Base-by-base conservation (phyloP, 2,888 invertebrate genomes). In the Laothoe populi region DNA sequence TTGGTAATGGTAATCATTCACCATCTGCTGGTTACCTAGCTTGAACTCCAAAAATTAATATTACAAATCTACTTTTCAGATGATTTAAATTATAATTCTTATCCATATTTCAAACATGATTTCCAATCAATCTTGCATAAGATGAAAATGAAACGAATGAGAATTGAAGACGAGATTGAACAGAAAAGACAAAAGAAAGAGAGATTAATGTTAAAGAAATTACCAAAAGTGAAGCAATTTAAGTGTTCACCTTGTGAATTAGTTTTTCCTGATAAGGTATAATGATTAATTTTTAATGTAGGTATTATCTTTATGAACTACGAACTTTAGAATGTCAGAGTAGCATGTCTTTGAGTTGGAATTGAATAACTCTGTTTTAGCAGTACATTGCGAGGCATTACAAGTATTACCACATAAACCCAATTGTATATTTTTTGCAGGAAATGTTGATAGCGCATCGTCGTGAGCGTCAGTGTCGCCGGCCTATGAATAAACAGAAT, bases 51-150 rank as follows among this genome's bases (percentile, higher is more conserved):
- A 23, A 40, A 21, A 13, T 23, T 57, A 13, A 4, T 61, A 38
- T 24, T 49, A 62, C 26, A 24, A 59, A 38, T 57, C 8, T 19
- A 62, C 53, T 48, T 76, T 74, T 19, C 68, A 91, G 91, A 90
- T 66, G 88, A 87, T 70, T 88, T 87, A 61, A 76, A 78, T 58
- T 75, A 87, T 26, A 84, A 85, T 67, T 85, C 86, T 45, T 92
- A 92, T 72, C 92, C 92, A 71, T 91, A 92, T 76, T 92, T 92
- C 24, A 92, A 90, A 74, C 91, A 89, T 76, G 91, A 92, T 63
- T 92, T 92, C 68, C 89, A 92, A 74, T 68, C 88, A 49, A 91
- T 92, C 63, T 69, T 92, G 60, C 87, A 91, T 70, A 82, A 91
- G 66, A 90, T 92, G 80, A 92, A 90, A 68, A 70, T 84, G 42